phyloP scores from a whole-genome alignment of 2,888 invertebrate genomes.

The Eristalinus sepulchralis region DNA sequence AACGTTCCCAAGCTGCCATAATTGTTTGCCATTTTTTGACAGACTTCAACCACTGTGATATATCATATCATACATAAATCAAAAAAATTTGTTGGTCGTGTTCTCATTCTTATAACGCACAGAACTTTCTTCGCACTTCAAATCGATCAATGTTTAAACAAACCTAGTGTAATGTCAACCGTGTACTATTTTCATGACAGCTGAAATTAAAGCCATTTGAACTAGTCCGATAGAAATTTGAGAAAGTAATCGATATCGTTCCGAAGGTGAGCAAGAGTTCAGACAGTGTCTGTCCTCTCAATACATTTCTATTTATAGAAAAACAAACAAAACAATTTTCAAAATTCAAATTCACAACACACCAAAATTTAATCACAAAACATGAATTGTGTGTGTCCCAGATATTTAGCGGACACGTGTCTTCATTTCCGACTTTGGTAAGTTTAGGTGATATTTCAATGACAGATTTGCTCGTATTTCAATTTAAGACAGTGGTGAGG shows the following conservation, averaged over 20 bases:
- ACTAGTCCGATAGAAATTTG: not conserved
- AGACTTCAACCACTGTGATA: too few species aligned
- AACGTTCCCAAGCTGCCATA: too few species aligned
- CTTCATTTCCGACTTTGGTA: not conserved
- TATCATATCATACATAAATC: too few species aligned
- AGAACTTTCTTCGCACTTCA: too few species aligned
- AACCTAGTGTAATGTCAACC: too few species aligned
- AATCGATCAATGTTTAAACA: too few species aligned
- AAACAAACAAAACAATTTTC: not conserved
- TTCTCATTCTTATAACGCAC: too few species aligned
- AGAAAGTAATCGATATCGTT: not conserved
- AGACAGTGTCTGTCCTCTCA: slow-evolving; percentile 6
- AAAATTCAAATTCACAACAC: slow-evolving; percentile 18
- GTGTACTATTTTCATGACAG: too few species aligned
- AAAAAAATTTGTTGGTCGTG: too few species aligned
- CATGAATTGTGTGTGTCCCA: slow-evolving; percentile 12
- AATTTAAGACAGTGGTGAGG: not conserved
- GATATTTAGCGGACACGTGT: slow-evolving; percentile 8
- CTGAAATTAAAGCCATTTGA: not conserved
- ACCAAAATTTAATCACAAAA: slow-evolving; percentile 32
- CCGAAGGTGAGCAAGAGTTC: slow-evolving; percentile 18
- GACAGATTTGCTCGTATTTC: not conserved
- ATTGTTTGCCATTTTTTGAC: too few species aligned
- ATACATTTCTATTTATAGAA: not conserved
- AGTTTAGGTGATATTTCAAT: not conserved